phyloP scores from a whole-genome alignment of 2,888 invertebrate genomes.

The Cephus pygmeus region DNA sequence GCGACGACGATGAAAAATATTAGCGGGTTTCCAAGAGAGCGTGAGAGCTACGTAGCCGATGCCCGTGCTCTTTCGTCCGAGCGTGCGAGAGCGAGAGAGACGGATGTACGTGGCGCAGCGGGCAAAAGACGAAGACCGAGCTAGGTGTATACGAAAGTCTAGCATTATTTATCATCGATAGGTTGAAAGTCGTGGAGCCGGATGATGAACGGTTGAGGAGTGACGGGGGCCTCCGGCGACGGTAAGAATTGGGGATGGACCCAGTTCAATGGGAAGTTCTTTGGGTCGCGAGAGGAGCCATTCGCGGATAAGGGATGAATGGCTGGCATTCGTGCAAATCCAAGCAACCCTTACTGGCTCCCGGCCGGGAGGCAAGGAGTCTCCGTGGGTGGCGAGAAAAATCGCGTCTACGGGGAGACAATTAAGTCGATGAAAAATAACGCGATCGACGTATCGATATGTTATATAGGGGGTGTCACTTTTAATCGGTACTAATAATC shows the following conservation, averaged over 20 bases:
- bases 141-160: not conserved
- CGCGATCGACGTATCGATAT: not conserved
- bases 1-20: conserved; percentile 19
- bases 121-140: not conserved
- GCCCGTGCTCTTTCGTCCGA: too few species aligned
- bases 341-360: not conserved
- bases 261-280: not conserved
- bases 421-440: not conserved
- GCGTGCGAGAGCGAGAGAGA: not conserved
- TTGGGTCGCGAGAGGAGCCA: not conserved
- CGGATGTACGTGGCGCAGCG: accelerated
- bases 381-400: not conserved
- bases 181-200: conserved; percentile 3
- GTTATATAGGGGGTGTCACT: too few species aligned
- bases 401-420: not conserved
- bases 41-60: not conserved
- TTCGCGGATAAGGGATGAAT: conserved; percentile 5
- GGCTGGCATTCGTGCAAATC: not conserved
- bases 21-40: conserved; percentile 8
- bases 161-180: conserved; percentile 21
- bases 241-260: not conserved
- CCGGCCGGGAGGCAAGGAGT: too few species aligned
- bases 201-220: conserved; percentile 7
- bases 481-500: not conserved
- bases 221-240: not conserved